Evolutionary conservation across 2,888 invertebrate genomes (phyloP), one percentile per base, ranked within the genome.

Genomic region (Cerceris ruficornis): DNA sequence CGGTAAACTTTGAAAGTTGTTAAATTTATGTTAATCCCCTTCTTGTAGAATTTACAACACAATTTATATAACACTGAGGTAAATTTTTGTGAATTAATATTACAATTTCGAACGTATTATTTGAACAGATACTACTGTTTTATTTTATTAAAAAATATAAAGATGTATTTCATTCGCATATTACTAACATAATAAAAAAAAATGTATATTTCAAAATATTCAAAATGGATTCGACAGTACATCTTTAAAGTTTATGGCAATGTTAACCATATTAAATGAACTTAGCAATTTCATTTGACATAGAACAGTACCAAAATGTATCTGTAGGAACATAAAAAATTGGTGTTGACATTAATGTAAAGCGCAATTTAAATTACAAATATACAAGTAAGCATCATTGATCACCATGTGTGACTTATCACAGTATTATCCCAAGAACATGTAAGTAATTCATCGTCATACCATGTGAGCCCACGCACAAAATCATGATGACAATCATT

Each of bases 401-500:
- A 17, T 67, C 43, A 17, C 69, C 0, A 11, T 67, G n/a, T 59
- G 61, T 82, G 86, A 72, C 76, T 81, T 58, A 69, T 43, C 41
- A 94, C 88, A 83, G 91, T 90, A 77, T 93, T 93, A 87, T 94
- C 94, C 93, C 95, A 95, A 14, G 94, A 94, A 90, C 95, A 95
- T 5, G 94, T 93, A 81, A 93, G 93, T 70, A 95, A 92, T 66
- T 91, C 89, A 58, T 92, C 90, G 54, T 93, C 89, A 74, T 90
- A 88, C 95, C 95, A 95, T 6, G 94, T 92, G 14, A 95, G 84
- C 52, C 94, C 94, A 77, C 94, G 93, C 11, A 95, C 94, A 88
- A 94, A 93, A 83, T 94, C 94, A 28, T 75, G 85, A 86, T 95
- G 95, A 39, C 90, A 86, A 28, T 90, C 87, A 86, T 93, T 93